Evolutionary conservation across 2,888 invertebrate species (phyloP).

Genomic region (Cataglyphis altisquamis): DNA sequence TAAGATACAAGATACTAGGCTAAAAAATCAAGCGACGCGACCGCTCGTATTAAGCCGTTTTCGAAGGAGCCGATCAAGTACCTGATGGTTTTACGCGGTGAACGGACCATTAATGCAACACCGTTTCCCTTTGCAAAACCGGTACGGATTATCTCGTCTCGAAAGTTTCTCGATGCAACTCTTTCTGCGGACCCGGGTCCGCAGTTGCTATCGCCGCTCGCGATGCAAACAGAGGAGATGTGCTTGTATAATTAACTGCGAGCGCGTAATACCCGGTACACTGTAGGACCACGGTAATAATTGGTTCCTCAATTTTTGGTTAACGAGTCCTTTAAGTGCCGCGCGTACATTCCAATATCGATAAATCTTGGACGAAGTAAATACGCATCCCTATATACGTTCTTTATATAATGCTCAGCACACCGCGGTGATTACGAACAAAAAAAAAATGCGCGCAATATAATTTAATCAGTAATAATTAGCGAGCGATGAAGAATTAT

Average conservation of each 20-base stretch:
- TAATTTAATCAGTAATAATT: constrained; percentile 65
- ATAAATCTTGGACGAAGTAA: constrained; percentile 66
- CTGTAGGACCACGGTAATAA: constrained; percentile 71
- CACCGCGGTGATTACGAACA: constrained; percentile 62
- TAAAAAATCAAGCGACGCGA: constrained; percentile 26
- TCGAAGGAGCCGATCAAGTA: constrained; percentile 63
- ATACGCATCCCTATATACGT: constrained; percentile 37
- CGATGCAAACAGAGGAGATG: constrained; percentile 37
- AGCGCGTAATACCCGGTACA: constrained; percentile 70
- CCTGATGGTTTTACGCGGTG: constrained; percentile 67
- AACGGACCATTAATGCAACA: constrained; percentile 78
- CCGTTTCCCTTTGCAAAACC: constrained; percentile 78
- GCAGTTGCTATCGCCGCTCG: constrained; percentile 46
- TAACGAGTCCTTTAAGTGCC: constrained; percentile 75
- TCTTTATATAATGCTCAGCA: constrained; percentile 55
- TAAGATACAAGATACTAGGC: constrained; percentile 50
- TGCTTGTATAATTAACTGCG: constrained; percentile 73
- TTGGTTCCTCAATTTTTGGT: constrained; percentile 74
- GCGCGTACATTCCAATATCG: constrained; percentile 59
- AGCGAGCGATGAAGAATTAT: constrained; percentile 22
- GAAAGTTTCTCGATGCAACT: constrained; percentile 63
- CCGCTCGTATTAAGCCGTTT: constrained; percentile 35
- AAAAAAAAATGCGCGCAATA: constrained; percentile 49
- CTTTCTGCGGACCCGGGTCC: constrained; percentile 59
- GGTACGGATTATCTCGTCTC: constrained; percentile 77